These are phyloP conservation scores for Crotalus horridus DNA, from an alignment of 2,113 vertebrate genomes.

Conservation along the genomic window DNA sequence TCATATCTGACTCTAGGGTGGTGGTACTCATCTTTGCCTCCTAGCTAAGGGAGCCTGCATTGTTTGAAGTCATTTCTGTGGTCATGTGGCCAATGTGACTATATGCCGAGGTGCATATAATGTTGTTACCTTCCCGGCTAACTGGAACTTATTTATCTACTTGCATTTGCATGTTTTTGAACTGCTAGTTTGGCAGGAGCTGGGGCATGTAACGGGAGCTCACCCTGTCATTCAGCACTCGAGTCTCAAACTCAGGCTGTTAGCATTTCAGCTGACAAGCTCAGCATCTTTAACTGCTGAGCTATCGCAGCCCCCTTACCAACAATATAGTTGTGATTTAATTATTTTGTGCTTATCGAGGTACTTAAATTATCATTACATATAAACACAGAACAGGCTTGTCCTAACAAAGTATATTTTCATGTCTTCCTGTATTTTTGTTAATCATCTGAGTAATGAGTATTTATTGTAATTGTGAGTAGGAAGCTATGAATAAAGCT, in stretches of 20 bases:
- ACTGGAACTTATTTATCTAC: not conserved
- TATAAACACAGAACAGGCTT: conserved; percentile 46
- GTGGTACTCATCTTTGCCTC: not conserved
- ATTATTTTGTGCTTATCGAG: conserved; percentile 19
- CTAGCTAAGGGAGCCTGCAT: not conserved
- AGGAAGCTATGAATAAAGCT: conserved; percentile 58
- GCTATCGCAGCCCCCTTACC: not conserved
- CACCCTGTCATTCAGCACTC: not conserved
- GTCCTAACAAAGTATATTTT: conserved; percentile 58
- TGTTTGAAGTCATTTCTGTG: not conserved
- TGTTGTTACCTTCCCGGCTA: not conserved
- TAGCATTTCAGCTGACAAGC: not conserved
- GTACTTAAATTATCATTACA: conserved; percentile 49
- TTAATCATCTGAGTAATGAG: conserved; percentile 63
- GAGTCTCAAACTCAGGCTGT: not conserved
- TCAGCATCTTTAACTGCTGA: too few relatives aligned
- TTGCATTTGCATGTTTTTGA: not conserved
- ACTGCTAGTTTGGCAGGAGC: not conserved
- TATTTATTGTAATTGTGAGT: conserved; percentile 65
- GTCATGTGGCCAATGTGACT: not conserved
- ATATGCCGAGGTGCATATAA: not conserved
- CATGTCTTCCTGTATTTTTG: conserved; percentile 62
- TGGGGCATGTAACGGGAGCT: not conserved
- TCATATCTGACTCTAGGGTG: not conserved
- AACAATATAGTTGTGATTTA: not conserved